Base-by-base conservation (phyloP, 1,140 invertebrate species). In the Holcopasites calliopsidis region DNA sequence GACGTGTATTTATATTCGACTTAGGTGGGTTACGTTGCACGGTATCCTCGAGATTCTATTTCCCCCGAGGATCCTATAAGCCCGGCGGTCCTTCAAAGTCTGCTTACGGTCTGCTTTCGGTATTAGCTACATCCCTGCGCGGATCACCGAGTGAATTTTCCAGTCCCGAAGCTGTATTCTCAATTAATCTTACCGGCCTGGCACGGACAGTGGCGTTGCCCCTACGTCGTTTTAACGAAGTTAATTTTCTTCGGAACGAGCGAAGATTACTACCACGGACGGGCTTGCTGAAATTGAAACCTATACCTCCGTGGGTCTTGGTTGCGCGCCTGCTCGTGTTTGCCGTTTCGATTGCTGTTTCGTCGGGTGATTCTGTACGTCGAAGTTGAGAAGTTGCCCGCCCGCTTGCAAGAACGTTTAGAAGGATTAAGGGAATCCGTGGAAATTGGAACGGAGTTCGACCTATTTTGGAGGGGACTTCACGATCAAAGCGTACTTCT, bases 81-180 rank as follows among this genome's bases (percentile, higher is more conserved):
- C 76, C 50, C 44, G 76, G 71, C 58, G 61, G 76, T 62, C 78
- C 61, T 74, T 74, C 55, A 66, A 64, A 80, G 40, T 47, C 54
- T 58, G 54, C 66, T 58, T 26, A 47, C 60, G 47, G 60, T 62
- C 60, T 62, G 60, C 40, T 62, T 44, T 26, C 54, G 2, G 54
- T 23, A 31, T 70, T 58, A 58, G 54, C 38, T 18, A 52, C 26
- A 47, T n/a, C 28, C 60, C n/a, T n/a, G 26, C 66, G 40, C 52
- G 66, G 31, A 58, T 70, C 66, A 23, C 21, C 66, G 26, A 60
- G 38, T 44, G 28, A 44, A 35, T 70, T 57, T 60, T 47, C n/a
- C 52, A 35, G 28, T 47, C 66, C 35, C 66, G 31, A 58, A 33
- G 66, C 66, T 44, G 28, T 44, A 60, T 40, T 47, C 68, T 60